Percentiles rank a stretch among this genome's conserved stretches.
Conservation (phyloP, 2,888 invertebrate species). For the Lasioglossum marginatum region DNA sequence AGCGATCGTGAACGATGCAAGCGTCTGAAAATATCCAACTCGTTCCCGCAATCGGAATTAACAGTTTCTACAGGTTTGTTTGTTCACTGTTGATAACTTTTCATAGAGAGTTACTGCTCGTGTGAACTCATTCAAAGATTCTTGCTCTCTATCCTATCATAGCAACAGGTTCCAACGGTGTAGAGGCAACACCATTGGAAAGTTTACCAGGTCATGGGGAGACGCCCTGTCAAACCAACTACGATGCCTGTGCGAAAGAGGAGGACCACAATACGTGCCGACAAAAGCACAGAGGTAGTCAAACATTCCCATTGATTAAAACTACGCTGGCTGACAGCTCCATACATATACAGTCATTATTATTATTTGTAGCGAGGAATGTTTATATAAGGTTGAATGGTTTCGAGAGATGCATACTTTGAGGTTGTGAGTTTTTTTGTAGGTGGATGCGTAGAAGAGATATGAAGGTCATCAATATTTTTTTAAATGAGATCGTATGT, state of each 20-base stretch:
- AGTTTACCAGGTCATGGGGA: constrained; percentile 75
- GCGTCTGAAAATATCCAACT: constrained; percentile 71
- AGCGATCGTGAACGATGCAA: constrained; percentile 78
- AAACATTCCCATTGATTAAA: neutral
- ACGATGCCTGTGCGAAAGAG: constrained; percentile 18
- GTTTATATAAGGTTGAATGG: no score
- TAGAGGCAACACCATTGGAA: constrained; percentile 80
- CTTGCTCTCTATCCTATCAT: neutral
- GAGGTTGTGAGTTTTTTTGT: no score
- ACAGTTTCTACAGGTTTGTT: constrained; percentile 54
- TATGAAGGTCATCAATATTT: no score
- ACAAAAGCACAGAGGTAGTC: constrained; percentile 35
- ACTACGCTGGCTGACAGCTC: neutral
- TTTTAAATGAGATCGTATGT: no score
- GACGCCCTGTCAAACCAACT: constrained; percentile 15
- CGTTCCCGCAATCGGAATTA: constrained; percentile 55
- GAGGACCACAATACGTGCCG: constrained; percentile 12
- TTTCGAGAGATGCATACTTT: no score
- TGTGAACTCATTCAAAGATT: neutral
- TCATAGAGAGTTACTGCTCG: neutral
- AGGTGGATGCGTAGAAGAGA: no score
- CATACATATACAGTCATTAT: neutral
- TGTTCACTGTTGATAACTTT: neutral
- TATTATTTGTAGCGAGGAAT: no score
- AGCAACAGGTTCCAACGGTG: constrained; percentile 66